Conservation (phyloP, 1,140 invertebrate genomes). For the Rhyacophila brunnea region DNA sequence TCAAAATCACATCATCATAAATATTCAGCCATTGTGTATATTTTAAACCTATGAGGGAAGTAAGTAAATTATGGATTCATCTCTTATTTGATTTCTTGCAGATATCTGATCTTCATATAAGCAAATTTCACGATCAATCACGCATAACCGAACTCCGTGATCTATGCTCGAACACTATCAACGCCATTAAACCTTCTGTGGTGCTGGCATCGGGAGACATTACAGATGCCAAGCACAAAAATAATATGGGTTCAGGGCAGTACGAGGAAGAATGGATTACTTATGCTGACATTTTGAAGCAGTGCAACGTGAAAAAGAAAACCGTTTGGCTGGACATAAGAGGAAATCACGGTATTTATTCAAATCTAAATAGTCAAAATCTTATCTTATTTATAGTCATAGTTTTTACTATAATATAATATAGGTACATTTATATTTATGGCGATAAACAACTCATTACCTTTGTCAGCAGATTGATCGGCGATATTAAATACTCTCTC, state of each 20-base stretch:
- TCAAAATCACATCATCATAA: not conserved
- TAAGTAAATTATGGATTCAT: not conserved
- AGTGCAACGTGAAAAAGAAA: conserved; percentile 65
- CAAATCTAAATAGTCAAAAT: too few species aligned
- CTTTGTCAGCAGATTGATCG: too few species aligned
- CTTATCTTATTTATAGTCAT: too few species aligned
- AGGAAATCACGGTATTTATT: conserved; percentile 97
- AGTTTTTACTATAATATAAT: too few species aligned
- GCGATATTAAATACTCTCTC: too few species aligned
- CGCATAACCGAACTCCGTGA: conserved; percentile 76
- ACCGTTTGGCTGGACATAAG: conserved; percentile 88
- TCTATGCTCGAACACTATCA: conserved; percentile 77
- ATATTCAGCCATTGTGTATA: not conserved
- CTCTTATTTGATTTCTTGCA: conserved; percentile 47
- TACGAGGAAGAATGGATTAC: conserved; percentile 81
- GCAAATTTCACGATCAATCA: conserved; percentile 74
- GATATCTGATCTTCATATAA: conserved; percentile 89
- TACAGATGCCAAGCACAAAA: conserved; percentile 81
- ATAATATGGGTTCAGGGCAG: conserved; percentile 80
- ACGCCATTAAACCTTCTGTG: conserved; percentile 72
- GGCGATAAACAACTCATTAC: too few species aligned
- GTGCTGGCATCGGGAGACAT: conserved; percentile 87
- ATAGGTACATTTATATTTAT: too few species aligned
- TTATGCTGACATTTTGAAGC: conserved; percentile 72
- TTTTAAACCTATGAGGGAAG: not conserved